These are phyloP conservation scores for Pagrus major DNA, from an alignment of 2,113 vertebrate species.

Conservation along the genomic window DNA sequence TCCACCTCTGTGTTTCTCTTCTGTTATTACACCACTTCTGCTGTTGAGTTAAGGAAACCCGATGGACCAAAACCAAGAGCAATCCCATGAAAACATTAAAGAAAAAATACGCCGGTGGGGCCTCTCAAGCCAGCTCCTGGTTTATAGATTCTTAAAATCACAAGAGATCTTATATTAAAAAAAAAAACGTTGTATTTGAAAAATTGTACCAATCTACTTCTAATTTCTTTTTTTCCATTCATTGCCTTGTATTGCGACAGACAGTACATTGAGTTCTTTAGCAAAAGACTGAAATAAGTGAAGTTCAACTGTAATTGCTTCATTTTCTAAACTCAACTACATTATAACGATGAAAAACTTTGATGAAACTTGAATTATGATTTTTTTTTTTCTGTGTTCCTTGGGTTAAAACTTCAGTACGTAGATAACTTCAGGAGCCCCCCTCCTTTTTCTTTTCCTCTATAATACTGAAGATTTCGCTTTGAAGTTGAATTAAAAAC, in stretches of 20 bases:
- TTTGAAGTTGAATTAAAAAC: conserved; percentile 77
- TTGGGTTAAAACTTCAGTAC: conserved; percentile 63
- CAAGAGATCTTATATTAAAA: neutral
- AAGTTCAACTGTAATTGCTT: conserved; percentile 42
- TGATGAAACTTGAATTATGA: conserved; percentile 57
- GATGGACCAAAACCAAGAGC: conserved; percentile 45
- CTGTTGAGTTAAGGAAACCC: conserved; percentile 49
- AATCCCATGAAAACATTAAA: conserved; percentile 40
- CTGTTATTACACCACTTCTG: conserved; percentile 52
- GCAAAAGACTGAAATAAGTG: conserved; percentile 4
- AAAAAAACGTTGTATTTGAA: neutral
- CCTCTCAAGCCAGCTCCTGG: conserved; percentile 12
- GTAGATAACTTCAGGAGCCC: conserved; percentile 62
- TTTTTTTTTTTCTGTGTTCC: conserved; percentile 32
- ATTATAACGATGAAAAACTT: conserved; percentile 52
- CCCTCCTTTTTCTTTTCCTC: conserved; percentile 7
- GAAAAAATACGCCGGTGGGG: conserved; percentile 4
- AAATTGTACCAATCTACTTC: neutral
- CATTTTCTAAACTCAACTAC: conserved; percentile 34
- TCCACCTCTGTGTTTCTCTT: conserved; percentile 50
- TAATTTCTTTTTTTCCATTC: neutral
- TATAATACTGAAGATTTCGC: conserved; percentile 58
- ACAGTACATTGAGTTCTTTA: conserved; percentile 11
- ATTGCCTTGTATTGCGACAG: conserved; percentile 11
- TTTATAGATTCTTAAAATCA: conserved; percentile 33